Conservation (phyloP, 2,888 invertebrate species). For the Synanthedon andrenaeformis region DNA sequence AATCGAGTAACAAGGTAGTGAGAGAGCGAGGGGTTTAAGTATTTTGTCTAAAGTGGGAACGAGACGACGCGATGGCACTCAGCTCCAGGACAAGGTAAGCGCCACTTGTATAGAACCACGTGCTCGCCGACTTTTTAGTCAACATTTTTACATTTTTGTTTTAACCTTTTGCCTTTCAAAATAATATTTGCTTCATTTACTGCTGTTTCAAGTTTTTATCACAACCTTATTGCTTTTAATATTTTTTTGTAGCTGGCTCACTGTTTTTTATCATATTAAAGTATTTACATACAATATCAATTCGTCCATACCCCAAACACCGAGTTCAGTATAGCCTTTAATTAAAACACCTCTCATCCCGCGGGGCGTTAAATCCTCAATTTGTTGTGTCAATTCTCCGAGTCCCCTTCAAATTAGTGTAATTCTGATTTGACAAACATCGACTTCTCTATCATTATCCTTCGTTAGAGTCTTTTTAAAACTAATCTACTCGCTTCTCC, state of each 20-base stretch:
- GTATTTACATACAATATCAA: too few relatives aligned
- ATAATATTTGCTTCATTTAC: too few relatives aligned
- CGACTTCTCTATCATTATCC: conserved; percentile 17
- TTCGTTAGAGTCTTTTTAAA: conserved; percentile 19
- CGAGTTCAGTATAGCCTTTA: background rate
- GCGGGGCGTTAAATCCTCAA: background rate
- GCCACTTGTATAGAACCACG: conserved; percentile 51
- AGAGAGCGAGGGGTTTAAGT: conserved; percentile 57
- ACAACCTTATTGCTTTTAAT: too few relatives aligned
- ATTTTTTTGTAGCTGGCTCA: too few relatives aligned
- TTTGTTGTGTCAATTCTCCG: background rate
- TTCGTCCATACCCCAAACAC: too few relatives aligned
- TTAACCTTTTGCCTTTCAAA: background rate
- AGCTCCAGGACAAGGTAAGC: conserved; percentile 61
- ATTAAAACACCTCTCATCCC: conserved; percentile 1
- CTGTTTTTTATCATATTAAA: too few relatives aligned
- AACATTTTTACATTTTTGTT: background rate
- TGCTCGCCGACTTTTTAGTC: conserved; percentile 20
- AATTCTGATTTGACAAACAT: background rate
- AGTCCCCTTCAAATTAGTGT: background rate
- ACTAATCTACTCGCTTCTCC: background rate
- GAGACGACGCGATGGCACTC: conserved; percentile 57
- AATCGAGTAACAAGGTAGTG: conserved; percentile 37
- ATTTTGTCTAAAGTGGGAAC: conserved; percentile 62
- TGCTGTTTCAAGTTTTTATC: too few relatives aligned